A percentile compares a stretch with the other conserved stretches of the same genome.
phyloP scores from a whole-genome alignment of 2,113 vertebrate genomes.

The Bujurquina vittata region DNA sequence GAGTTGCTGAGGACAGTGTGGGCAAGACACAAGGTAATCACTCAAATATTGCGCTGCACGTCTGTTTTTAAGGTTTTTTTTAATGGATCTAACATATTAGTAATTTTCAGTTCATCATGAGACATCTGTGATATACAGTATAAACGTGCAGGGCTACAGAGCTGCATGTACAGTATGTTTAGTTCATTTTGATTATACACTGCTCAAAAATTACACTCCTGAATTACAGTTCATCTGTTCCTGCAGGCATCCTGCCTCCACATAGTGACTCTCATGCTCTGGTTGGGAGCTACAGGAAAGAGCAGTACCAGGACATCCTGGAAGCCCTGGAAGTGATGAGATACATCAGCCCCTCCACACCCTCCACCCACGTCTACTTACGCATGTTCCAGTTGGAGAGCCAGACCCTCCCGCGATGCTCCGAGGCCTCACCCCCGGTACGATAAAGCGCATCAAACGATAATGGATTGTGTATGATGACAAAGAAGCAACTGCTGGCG shows the following conservation, averaged over 20 bases:
- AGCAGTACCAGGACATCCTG: slow-evolving; percentile 89
- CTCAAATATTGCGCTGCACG: not conserved
- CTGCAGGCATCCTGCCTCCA: slow-evolving; percentile 90
- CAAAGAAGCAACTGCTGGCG: too few relatives aligned
- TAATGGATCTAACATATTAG: not conserved
- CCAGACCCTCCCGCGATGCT: slow-evolving; percentile 87
- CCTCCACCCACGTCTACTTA: slow-evolving; percentile 87
- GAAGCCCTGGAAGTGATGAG: slow-evolving; percentile 88
- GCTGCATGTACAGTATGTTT: not conserved
- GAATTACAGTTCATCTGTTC: not conserved
- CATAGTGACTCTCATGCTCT: slow-evolving; percentile 90
- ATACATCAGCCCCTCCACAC: slow-evolving; percentile 84
- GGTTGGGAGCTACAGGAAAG: slow-evolving; percentile 87
- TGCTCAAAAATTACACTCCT: too few relatives aligned
- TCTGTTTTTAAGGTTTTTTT: not conserved
- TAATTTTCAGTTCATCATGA: not conserved
- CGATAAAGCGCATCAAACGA: slow-evolving; percentile 35
- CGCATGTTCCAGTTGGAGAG: slow-evolving; percentile 92
- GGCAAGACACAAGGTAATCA: not conserved
- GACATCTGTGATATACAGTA: not conserved
- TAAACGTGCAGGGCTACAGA: not conserved
- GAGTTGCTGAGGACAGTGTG: too few relatives aligned
- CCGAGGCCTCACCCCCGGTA: slow-evolving; percentile 83
- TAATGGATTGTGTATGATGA: not conserved
- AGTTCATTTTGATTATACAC: not conserved